These are phyloP conservation scores for Dermolepida albohirtum DNA, from an alignment of 2,888 invertebrate species.

Conservation along the genomic window DNA sequence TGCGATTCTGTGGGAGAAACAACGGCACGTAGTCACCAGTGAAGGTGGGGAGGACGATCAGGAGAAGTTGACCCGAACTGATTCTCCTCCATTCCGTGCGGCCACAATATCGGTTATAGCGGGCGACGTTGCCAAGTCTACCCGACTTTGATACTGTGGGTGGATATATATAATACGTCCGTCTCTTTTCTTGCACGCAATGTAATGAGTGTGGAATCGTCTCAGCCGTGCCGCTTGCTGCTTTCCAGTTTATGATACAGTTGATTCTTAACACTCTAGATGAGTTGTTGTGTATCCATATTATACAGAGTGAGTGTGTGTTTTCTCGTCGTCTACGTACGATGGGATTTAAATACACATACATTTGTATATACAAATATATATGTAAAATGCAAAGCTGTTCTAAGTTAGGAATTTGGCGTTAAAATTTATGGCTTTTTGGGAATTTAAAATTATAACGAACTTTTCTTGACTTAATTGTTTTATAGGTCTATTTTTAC, in stretches of 20 bases:
- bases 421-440: too few species aligned
- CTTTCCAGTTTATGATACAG: constrained; percentile 82
- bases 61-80: constrained; percentile 70
- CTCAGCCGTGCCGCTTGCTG: constrained; percentile 73
- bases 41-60: constrained; percentile 65
- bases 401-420: too few species aligned
- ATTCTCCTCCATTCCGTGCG: constrained; percentile 65
- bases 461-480: too few species aligned
- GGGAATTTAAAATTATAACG: too few species aligned
- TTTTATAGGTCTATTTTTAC: too few species aligned
- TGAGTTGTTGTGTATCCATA: constrained; percentile 25
- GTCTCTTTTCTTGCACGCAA: constrained; percentile 58
- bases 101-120: constrained; percentile 68
- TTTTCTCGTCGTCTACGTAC: too few species aligned
- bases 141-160: constrained; percentile 62
- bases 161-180: constrained; percentile 51
- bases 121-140: constrained; percentile 62
- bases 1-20: constrained; percentile 69
- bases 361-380: too few species aligned
- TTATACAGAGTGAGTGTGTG: background rate
- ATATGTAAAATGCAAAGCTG: too few species aligned
- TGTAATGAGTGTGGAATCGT: constrained; percentile 69
- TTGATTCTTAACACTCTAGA: constrained; percentile 56
- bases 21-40: constrained; percentile 67
- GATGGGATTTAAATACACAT: too few species aligned